Conservation (phyloP, 37 sponge, comb jelly and placozoan species). For the Corticium candelabrum region DNA sequence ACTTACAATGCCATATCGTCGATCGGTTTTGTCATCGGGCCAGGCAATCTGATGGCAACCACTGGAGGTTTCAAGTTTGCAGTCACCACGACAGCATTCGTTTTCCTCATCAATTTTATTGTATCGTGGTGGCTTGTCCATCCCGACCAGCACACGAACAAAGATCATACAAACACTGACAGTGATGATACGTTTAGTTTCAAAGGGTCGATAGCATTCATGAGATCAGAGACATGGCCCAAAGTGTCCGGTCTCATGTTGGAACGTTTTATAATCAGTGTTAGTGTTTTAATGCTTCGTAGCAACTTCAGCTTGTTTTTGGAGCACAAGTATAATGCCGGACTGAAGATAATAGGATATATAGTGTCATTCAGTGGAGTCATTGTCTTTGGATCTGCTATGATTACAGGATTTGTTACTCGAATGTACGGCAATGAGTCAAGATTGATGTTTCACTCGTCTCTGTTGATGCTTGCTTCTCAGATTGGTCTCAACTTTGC, state of each 20-base stretch:
- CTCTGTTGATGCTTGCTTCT: slow-evolving; percentile 21
- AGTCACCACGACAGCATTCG: neutral
- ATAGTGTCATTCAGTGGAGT: slow-evolving; percentile 54
- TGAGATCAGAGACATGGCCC: neutral
- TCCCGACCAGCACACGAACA: neutral
- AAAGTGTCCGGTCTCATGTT: slow-evolving; percentile 25
- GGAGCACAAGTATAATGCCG: slow-evolving; percentile 20
- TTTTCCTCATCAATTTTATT: neutral
- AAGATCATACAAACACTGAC: neutral
- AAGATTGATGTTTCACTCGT: slow-evolving; percentile 28
- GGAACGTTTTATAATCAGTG: slow-evolving; percentile 27
- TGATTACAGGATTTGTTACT: slow-evolving; percentile 28
- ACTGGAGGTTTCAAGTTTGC: neutral
- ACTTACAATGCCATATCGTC: slow-evolving; percentile 7
- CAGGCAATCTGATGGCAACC: neutral
- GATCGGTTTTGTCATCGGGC: neutral
- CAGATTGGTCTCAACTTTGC: slow-evolving; percentile 21
- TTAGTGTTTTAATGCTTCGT: slow-evolving; percentile 48
- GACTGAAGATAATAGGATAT: slow-evolving; percentile 31
- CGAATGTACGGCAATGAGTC: slow-evolving; percentile 22
- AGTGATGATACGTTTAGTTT: neutral
- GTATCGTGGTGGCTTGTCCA: neutral
- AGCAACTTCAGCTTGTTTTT: slow-evolving; percentile 48
- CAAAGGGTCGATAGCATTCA: neutral
- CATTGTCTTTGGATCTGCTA: slow-evolving; percentile 17